Evolutionary conservation across 2,113 vertebrate genomes (phyloP).

Genomic region (Rhizomys pruinosus): DNA sequence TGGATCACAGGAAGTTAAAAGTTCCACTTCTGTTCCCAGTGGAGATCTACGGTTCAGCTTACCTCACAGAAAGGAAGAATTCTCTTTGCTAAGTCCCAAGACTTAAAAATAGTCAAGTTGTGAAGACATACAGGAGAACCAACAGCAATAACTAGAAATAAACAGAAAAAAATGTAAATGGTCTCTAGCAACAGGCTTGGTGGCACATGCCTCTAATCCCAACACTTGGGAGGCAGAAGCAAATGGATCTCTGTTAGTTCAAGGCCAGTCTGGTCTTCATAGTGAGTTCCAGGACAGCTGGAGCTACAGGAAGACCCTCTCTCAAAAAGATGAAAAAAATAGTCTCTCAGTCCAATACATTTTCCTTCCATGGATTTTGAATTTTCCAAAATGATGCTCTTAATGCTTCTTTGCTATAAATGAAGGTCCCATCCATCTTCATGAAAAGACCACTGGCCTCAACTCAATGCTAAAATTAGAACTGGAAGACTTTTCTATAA

Average conservation of each 20-base stretch:
- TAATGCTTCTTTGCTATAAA: background rate
- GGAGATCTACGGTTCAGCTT: background rate
- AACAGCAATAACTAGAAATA: background rate
- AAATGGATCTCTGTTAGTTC: too few relatives aligned
- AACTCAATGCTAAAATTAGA: background rate
- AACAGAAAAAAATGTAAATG: background rate
- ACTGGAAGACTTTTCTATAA: background rate
- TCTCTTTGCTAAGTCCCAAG: background rate
- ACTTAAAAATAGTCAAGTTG: background rate
- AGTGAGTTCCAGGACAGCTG: too few relatives aligned
- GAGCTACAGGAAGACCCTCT: too few relatives aligned
- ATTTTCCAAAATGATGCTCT: conserved; percentile 23
- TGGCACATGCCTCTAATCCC: too few relatives aligned
- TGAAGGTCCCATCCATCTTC: background rate
- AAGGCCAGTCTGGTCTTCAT: too few relatives aligned
- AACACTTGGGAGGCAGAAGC: too few relatives aligned
- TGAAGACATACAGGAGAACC: background rate
- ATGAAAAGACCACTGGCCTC: background rate
- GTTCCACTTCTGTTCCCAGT: background rate
- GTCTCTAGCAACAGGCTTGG: too few relatives aligned
- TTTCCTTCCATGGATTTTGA: background rate
- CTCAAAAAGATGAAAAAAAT: too few relatives aligned
- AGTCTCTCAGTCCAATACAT: background rate
- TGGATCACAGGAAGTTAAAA: conserved; percentile 33
- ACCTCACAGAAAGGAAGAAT: background rate